phyloP scores from a whole-genome alignment of 1,140 invertebrate genomes.

The Drosophila baimaii region DNA sequence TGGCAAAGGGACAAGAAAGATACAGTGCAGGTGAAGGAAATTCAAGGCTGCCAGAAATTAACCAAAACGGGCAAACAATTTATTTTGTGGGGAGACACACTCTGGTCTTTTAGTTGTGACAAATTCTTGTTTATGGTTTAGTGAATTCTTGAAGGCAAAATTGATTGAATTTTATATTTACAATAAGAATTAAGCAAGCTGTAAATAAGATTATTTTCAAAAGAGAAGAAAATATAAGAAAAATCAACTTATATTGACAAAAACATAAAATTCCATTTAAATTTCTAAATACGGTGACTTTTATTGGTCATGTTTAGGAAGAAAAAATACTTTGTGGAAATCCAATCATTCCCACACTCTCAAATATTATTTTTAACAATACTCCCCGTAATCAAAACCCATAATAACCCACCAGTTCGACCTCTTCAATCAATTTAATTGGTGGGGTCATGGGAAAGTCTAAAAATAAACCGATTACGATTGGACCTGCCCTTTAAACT shows the following conservation, averaged over 20 bases:
- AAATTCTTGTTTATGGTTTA: not conserved
- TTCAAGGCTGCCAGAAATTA: not conserved
- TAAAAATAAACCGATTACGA: conserved; percentile 15
- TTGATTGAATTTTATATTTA: not conserved
- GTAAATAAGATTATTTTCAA: not conserved
- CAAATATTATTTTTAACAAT: not conserved
- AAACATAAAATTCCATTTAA: not conserved
- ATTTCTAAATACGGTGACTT: not conserved
- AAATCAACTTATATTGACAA: not conserved
- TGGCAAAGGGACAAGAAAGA: not conserved
- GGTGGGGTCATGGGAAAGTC: not conserved
- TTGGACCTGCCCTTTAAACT: conserved; percentile 17
- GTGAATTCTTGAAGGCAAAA: not conserved
- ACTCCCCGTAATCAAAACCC: not conserved
- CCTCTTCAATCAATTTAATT: conserved; percentile 15
- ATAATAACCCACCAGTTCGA: not conserved
- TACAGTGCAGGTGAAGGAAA: not conserved
- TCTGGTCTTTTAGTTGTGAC: not conserved
- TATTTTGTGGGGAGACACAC: conserved; percentile 2
- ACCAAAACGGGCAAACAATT: conserved; percentile 5
- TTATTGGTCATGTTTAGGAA: not conserved
- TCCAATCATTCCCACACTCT: not conserved
- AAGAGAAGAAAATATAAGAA: no score
- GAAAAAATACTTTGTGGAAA: not conserved
- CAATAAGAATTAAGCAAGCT: not conserved